These are phyloP conservation scores for Platycercus adscitus DNA, from an alignment of 2,113 vertebrate species.

Conservation along the genomic window DNA sequence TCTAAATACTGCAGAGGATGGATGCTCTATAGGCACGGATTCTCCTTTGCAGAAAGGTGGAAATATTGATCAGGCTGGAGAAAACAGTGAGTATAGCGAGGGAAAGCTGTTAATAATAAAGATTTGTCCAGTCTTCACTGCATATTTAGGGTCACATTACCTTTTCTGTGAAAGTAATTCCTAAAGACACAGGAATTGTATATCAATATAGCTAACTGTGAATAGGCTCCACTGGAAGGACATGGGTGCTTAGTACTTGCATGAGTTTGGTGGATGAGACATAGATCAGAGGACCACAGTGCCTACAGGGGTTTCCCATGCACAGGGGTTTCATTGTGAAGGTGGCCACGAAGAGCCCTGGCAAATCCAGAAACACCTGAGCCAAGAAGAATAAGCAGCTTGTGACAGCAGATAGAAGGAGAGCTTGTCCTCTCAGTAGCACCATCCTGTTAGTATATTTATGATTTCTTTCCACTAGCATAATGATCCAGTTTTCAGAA, in stretches of 20 bases:
- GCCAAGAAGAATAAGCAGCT: neutral
- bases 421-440: neutral
- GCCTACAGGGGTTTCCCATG: accelerated
- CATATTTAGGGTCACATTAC: neutral
- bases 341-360: neutral
- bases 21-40: neutral
- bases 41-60: neutral
- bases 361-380: neutral
- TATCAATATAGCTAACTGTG: neutral
- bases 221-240: neutral
- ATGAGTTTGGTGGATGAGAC: neutral
- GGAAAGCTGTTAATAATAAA: neutral
- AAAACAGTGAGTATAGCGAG: neutral
- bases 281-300: neutral
- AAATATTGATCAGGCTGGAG: neutral
- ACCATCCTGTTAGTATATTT: neutral
- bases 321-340: neutral
- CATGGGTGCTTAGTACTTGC: accelerated
- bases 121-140: neutral
- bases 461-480: neutral
- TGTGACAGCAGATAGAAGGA: neutral
- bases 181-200: neutral
- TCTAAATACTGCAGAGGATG: neutral
- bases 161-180: neutral
- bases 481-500: neutral